These are phyloP conservation scores for Sinella curviseta DNA, from an alignment of 1,140 invertebrate genomes.

Conservation along the genomic window DNA sequence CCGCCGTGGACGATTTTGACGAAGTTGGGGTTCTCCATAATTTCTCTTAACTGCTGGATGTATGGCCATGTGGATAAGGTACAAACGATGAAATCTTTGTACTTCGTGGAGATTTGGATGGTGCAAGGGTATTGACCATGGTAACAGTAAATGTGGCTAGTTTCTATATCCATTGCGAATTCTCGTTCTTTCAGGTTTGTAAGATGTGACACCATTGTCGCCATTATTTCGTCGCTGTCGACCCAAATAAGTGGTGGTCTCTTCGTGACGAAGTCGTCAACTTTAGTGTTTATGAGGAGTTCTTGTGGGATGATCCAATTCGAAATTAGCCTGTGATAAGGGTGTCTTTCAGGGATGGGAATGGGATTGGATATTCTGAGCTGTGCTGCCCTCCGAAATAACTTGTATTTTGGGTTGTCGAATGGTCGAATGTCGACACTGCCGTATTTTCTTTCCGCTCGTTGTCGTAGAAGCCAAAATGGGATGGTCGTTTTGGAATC, in stretches of 20 bases:
- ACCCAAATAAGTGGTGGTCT: no score
- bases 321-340: not conserved
- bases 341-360: not conserved
- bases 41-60: not conserved
- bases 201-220: no score
- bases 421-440: not conserved
- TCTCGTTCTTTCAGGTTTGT: not conserved
- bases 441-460: no score
- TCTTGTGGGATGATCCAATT: no score
- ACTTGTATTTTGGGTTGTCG: not conserved
- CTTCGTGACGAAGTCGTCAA: no score
- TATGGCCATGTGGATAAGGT: not conserved
- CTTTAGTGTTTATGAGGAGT: no score
- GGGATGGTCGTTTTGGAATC: no score
- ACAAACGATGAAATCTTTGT: not conserved
- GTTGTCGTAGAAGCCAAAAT: no score
- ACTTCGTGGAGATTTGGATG: not conserved
- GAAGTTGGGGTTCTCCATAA: not conserved
- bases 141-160: not conserved
- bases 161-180: not conserved
- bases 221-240: not conserved
- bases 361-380: not conserved
- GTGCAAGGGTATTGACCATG: not conserved
- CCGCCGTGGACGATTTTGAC: not conserved
- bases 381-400: not conserved